Conservation (phyloP, 2,888 invertebrate genomes). For the Lagria hirta region DNA sequence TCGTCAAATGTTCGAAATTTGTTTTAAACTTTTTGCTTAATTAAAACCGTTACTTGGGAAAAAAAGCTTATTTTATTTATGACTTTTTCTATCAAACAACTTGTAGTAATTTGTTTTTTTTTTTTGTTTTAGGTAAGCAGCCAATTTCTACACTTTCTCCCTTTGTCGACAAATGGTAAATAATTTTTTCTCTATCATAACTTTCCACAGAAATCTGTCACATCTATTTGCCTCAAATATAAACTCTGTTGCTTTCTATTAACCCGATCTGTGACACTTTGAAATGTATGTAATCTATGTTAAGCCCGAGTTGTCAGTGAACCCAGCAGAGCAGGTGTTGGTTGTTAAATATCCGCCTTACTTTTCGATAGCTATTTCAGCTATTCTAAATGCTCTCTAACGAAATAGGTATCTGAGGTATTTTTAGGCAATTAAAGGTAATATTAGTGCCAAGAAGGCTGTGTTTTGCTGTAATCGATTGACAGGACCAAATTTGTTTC, state of each 20-base stretch:
- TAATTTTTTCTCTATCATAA: too few species aligned
- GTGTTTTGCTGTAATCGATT: too few species aligned
- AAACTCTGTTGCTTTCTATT: slow-evolving; percentile 39
- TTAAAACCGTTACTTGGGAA: slow-evolving; percentile 1
- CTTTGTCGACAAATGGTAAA: too few species aligned
- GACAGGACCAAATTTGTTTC: too few species aligned
- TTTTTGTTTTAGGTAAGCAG: slow-evolving; percentile 29
- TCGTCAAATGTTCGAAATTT: too few species aligned
- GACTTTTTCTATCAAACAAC: slow-evolving; percentile 5
- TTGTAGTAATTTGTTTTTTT: slow-evolving; percentile 19
- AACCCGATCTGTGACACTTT: slow-evolving; percentile 41
- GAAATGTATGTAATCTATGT: slow-evolving; percentile 43
- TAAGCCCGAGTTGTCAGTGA: slow-evolving; percentile 43
- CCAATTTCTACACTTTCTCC: too few species aligned
- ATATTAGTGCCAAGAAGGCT: too few species aligned
- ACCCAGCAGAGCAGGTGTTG: slow-evolving; percentile 43
- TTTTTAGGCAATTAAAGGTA: too few species aligned
- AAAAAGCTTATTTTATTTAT: slow-evolving; percentile 6
- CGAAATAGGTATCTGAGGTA: too few species aligned
- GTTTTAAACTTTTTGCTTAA: slow-evolving; percentile 1
- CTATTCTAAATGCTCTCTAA: slow-evolving; percentile 36
- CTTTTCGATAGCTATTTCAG: slow-evolving; percentile 27
- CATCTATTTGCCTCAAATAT: slow-evolving; percentile 23
- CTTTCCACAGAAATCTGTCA: too few species aligned
- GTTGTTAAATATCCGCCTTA: slow-evolving; percentile 33